Base-by-base conservation (phyloP, 2,888 invertebrate genomes). In the Tetragnatha montana region DNA sequence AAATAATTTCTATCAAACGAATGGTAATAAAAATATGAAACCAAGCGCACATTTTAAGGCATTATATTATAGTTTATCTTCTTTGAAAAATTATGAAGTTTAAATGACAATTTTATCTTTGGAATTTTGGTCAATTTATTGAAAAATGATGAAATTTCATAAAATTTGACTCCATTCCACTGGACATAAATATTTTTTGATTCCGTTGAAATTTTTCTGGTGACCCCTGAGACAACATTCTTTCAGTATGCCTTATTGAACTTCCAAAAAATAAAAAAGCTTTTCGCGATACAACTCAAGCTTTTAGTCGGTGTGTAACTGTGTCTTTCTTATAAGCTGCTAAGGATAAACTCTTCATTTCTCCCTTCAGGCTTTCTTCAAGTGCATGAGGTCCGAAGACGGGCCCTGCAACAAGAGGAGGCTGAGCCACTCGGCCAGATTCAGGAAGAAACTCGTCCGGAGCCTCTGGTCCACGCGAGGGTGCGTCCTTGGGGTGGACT, bases 381-480 rank as follows among this genome's bases (percentile, higher is more conserved):
- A 60, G 6, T 91, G 91, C 22, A 73, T 91, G 76, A 89, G 87
- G 19, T 50, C 76, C 2, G 86, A 88, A 69, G 22, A 83, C 3
- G 75, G 79, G 49, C 88, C 88, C 0, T 91, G 91, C 81, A 85
- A 83, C 73, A 87, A 81, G 70, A 74, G 79, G 14, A 69, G 81
- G 10, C 60, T 84, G 17, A 87, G 81, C 19, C 85, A 90, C 35
- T 80, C 81, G 17, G 22, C 76, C 7, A 78, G 70, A 17, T 91
- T 91, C 71, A 74, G 90, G 8, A 89, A 88, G 68, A 81, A 87
- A 80, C 80, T 91, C 8, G 88, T 86, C 0, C 80, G 90, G 68
- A 90, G 84, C 22, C 81, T 91, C 3, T 91, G 91, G 91, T 90
- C 91, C 0, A 91, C 91, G 3, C 75, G 91, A 12, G 76, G 81